Percentiles rank a stretch among this genome's conserved stretches.
phyloP scores from a whole-genome alignment of 2,797 vertebrate species.

The Erethizon dorsatum region DNA sequence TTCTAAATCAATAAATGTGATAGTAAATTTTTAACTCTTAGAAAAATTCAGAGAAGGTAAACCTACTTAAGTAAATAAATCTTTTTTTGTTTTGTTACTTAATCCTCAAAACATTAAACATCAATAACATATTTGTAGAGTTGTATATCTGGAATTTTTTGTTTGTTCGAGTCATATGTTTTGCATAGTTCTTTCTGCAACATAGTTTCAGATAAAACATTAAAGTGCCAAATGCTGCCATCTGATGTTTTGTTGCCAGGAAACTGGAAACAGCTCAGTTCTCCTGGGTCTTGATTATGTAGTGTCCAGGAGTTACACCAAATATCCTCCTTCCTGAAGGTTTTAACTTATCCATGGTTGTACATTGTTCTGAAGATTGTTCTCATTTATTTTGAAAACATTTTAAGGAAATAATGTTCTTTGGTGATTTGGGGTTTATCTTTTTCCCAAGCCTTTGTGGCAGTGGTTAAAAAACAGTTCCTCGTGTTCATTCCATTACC shows the following conservation, averaged over 20 bases:
- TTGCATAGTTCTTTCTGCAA: slow-evolving; percentile 43
- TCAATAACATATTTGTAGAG: slow-evolving; percentile 48
- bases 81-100: slow-evolving; percentile 72
- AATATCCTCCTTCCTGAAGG: slow-evolving; percentile 11
- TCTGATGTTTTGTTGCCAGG: slow-evolving; percentile 30
- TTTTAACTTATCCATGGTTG: slow-evolving; percentile 32
- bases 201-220: slow-evolving; percentile 42
- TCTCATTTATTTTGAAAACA: slow-evolving; percentile 81
- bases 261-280: slow-evolving; percentile 50
- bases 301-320: slow-evolving; percentile 29
- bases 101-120: slow-evolving; percentile 77
- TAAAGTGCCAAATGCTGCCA: background rate
- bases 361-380: slow-evolving; percentile 64
- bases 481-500: background rate
- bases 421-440: slow-evolving; percentile 71
- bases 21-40: slow-evolving; percentile 80
- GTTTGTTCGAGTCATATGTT: slow-evolving; percentile 13
- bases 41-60: slow-evolving; percentile 69
- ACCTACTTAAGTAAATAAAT: slow-evolving; percentile 53
- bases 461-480: slow-evolving; percentile 42
- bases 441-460: slow-evolving; percentile 71
- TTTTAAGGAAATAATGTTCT: slow-evolving; percentile 74
- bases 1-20: slow-evolving; percentile 82
- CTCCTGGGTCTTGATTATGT: slow-evolving; percentile 58
- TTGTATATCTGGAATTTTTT: slow-evolving; percentile 45